Base-by-base conservation (phyloP, 2,888 invertebrate species). In the Ophonus ardosiacus region DNA sequence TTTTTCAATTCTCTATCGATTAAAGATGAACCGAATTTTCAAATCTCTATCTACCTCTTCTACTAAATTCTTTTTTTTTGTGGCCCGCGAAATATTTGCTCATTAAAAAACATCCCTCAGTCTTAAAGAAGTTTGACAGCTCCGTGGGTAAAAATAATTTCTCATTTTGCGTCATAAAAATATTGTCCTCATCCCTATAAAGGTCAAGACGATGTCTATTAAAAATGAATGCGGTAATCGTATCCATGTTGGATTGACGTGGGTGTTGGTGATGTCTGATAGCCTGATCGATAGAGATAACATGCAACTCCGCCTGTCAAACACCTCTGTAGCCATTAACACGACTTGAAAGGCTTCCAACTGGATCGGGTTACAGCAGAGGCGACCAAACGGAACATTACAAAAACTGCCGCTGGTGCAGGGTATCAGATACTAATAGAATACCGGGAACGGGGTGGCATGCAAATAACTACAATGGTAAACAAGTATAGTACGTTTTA, bases 281-380 rank as follows among this genome's bases (percentile, higher is more conserved):
- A 56, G 65, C 24, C 51, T 81, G 81, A 81, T 81, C 81, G 65
- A 81, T 81, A 81, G 65, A 81, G 81, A 81, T 81, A 81, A 81
- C 65, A 81, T 51, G 68, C 51, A 21, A 51, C 40, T 31, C 43
- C 51, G 68, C 43, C 51, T 81, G 81, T 81, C 68, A 65, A 65
- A 81, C 81, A 81, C 81, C 81, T 81, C 65, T 51, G 65, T 68
- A 17, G 21, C 43, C 68, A 81, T 81, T 81, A 81, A 65, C 65
- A 81, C 40, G 61, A 63, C 81, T 43, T 81, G 65, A 81, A 81
- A 38, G 81, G 81, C 81, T 81, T 81, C 81, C 31, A 21, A 61
- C 38, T 13, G 0, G 59, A 10, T 21, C 7, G 17, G 57, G 80
- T 57, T 80, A 61, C 61, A 24, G n/a, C 40, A 13, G n/a, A 65